These are phyloP conservation scores for Tamias sibiricus DNA, from an alignment of 2,113 vertebrate species.

Conservation along the genomic window DNA sequence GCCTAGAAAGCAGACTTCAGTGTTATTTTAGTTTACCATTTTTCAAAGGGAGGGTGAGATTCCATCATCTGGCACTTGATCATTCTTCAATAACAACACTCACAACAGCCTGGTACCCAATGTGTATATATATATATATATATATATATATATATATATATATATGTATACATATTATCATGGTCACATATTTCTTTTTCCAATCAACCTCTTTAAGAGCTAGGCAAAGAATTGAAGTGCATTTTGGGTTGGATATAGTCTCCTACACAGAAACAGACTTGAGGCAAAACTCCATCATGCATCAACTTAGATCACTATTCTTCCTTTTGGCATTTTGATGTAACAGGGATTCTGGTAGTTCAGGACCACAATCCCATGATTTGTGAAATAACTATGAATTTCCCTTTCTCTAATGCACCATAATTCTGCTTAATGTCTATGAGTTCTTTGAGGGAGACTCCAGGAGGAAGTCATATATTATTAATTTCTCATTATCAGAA, in stretches of 20 bases:
- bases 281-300: background rate
- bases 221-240: background rate
- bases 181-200: background rate
- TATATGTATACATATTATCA: too few species aligned
- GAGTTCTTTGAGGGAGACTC: background rate
- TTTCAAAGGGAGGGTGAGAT: background rate
- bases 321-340: background rate
- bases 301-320: background rate
- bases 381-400: background rate
- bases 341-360: background rate
- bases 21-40: background rate
- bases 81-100: background rate
- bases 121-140: too few species aligned
- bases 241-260: background rate
- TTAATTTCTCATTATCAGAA: background rate
- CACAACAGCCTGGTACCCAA: background rate
- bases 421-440: background rate
- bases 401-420: background rate
- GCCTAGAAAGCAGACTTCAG: background rate
- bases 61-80: background rate
- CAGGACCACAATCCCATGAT: background rate
- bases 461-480: background rate
- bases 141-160: too few species aligned
- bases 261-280: background rate
- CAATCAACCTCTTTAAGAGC: background rate